Evolutionary conservation across 2,113 vertebrate genomes (phyloP), one percentile per base, ranked within the genome.

Genomic region (Oryzias curvinotus): DNA sequence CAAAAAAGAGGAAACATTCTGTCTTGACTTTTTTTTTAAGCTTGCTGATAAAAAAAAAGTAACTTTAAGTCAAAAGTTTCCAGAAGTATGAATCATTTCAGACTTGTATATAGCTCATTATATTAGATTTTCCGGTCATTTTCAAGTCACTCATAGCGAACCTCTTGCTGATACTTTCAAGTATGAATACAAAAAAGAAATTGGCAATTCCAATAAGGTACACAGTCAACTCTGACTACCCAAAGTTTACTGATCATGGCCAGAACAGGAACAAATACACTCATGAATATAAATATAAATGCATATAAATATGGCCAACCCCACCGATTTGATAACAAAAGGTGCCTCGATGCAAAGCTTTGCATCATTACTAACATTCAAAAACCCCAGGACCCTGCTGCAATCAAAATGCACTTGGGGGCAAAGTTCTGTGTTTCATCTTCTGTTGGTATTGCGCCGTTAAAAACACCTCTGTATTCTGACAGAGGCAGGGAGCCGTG

Each of bases 391-490:
- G 50, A 46, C n/a, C 59, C 65, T 1, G 82, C 77, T 83, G 66
- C 64, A 84, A 79, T 81, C 82, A 73, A 85, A 84, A 81, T 78
- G 58, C 71, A 82, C 75, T 75, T 57, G 65, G 66, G 69, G 65
- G 19, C 70, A 51, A 71, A 75, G 73, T 72, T 78, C 47, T 56
- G 57, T 76, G 77, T 72, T 56, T 65, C 23, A 43, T 69, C 23
- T 43, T 25, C 41, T 68, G 62, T 68, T 65, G 78, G 73, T 61
- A 67, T 59, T 62, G 65, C 51, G 12, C 65, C 56, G 51, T 61
- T 67, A 82, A 75, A 86, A 58, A 55, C 12, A 13, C 48, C 52
- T 81, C 62, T 73, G 71, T 77, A 75, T 81, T 85, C 68, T 83
- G 77, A 84, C 73, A 78, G 73, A 51, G 60, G 71, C 64, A 65